Base-by-base conservation (phyloP, 2,113 vertebrate species). In the Nyctibius bracteatus region DNA sequence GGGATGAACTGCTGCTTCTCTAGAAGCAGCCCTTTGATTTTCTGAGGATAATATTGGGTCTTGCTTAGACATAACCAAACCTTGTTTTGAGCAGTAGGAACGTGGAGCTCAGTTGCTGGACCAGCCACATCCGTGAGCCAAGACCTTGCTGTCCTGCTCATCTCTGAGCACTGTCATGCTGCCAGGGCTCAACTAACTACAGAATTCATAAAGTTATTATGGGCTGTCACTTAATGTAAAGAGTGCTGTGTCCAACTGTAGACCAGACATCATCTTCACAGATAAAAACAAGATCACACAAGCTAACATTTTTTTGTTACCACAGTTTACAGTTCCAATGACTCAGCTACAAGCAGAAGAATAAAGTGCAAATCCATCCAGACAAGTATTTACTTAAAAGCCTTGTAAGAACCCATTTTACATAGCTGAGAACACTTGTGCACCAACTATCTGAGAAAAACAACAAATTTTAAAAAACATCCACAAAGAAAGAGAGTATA, bases 31-130 rank as follows among this genome's bases (percentile, higher is more conserved):
- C 54, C 37, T 35, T 61, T 62, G 28, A 39, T 87, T 88, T 93
- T n/a, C 65, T 33, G 20, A 75, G 52, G 20, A 19, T 41, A 52
- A 6, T 18, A 13, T 62, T 18, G 11, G n/a, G 10, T 49, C 63
- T 61, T 67, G 54, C 54, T 85, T 16, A 41, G 33, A n/a, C 5
- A 11, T 8, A 58, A 59, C 37, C 52, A 47, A 44, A 47, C 25
- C 19, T 24, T 2, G 2, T 51, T 46, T 41, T 31, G 57, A 27
- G n/a, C 39, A 35, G 22, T 4, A 28, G 51, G 14, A 75, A 47
- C 2, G 0, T 0, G 8, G 44, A 86, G 21, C 35, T 80, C 33
- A 13, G 0, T 14, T 21, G 31, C 43, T 41, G 61, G 20, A 27
- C 3, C 54, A 51, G 46, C 18, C 71, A 33, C 37, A 10, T 35